phyloP scores from a whole-genome alignment of 2,888 invertebrate species.

The Charanyca ferruginea region DNA sequence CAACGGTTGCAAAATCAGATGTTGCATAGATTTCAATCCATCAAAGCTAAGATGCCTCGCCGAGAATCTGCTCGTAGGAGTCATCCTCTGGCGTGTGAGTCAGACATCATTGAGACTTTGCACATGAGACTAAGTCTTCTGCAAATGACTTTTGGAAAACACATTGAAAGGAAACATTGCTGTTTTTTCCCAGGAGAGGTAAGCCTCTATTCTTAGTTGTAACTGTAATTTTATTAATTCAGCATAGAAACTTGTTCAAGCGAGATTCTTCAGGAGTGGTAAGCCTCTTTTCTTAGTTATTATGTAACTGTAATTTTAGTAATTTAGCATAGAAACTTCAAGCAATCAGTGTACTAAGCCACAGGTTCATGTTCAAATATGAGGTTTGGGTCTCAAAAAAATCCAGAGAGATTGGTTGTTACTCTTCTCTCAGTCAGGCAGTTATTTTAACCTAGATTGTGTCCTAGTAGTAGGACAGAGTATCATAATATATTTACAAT shows the following conservation, averaged over 20 bases:
- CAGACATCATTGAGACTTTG: constrained; percentile 97
- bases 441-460: constrained; percentile 4
- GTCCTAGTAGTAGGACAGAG: neutral
- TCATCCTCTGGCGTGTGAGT: constrained; percentile 97
- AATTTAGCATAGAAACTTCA: too few species aligned
- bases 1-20: constrained; percentile 96
- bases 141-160: constrained; percentile 98
- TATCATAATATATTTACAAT: too few species aligned
- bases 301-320: neutral
- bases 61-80: constrained; percentile 97
- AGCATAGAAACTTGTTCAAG: too few species aligned
- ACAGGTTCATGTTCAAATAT: neutral
- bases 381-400: neutral
- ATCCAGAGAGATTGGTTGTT: neutral
- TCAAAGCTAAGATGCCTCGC: constrained; percentile 97
- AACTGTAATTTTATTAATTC: neutral
- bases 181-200: constrained; percentile 99
- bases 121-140: constrained; percentile 97
- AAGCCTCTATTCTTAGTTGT: constrained; percentile 69
- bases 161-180: constrained; percentile 97
- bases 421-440: neutral
- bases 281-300: constrained; percentile 70
- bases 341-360: neutral
- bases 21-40: constrained; percentile 95
- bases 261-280: constrained; percentile 98